These are phyloP conservation scores for human DNA, from an alignment of 2,113 vertebrate species.

Conservation along the genomic window GRCh38 chr17:67546001-67546500, in stretches of 20 bases:
- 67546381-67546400: background rate
- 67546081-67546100: no score
- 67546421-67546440: background rate
- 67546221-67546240: background rate
- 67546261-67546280: background rate
- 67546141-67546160: no score
- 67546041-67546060: no score
- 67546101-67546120: no score
- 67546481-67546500: background rate
- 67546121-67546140: no score
- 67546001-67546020: no score
- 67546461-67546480: background rate
- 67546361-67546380: background rate
- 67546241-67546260: background rate
- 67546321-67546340: background rate
- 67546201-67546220: background rate
- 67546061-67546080: no score
- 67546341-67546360: background rate
- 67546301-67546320: background rate
- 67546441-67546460: background rate
- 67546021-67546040: no score
- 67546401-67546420: background rate
- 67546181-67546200: no score
- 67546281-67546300: background rate
- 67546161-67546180: no score